Percentiles rank a stretch among this genome's conserved stretches.
Conservation (phyloP, 2,113 vertebrate genomes). For the Aptenodytes patagonicus region DNA sequence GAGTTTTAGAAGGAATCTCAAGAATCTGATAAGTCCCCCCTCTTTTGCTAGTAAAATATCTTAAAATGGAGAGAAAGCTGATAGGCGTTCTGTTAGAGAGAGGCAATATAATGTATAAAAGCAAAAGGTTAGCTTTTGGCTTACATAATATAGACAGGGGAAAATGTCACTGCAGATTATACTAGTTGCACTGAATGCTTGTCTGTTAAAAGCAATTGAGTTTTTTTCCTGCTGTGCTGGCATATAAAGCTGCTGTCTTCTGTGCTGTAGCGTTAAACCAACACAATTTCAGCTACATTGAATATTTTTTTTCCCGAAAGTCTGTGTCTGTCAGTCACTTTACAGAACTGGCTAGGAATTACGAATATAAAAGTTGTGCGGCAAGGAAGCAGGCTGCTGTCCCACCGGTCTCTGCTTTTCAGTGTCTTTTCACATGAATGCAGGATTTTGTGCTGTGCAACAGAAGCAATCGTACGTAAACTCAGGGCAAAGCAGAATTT, state of each 20-base stretch:
- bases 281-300: neutral
- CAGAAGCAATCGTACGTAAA: neutral
- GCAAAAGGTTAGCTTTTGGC: neutral
- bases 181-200: conserved; percentile 24
- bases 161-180: conserved; percentile 31
- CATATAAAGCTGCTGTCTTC: neutral
- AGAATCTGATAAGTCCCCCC: neutral
- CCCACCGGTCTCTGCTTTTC: neutral
- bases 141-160: conserved; percentile 26
- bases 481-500: neutral
- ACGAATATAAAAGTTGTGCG: neutral
- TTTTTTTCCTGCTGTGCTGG: conserved; percentile 12
- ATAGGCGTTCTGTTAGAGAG: neutral
- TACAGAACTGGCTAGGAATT: neutral
- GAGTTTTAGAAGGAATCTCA: neutral
- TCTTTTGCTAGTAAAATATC: neutral
- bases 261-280: neutral
- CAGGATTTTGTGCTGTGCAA: neutral
- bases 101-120: neutral
- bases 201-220: conserved; percentile 39
- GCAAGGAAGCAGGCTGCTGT: neutral
- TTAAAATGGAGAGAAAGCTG: neutral
- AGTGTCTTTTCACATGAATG: neutral
- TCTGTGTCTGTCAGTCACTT: neutral
- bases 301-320: neutral